A percentile compares a stretch with the other conserved stretches of the same genome.
These are phyloP conservation scores for Myotis vivesi DNA, from an alignment of 2,797 vertebrate genomes.

Conservation along the genomic window DNA sequence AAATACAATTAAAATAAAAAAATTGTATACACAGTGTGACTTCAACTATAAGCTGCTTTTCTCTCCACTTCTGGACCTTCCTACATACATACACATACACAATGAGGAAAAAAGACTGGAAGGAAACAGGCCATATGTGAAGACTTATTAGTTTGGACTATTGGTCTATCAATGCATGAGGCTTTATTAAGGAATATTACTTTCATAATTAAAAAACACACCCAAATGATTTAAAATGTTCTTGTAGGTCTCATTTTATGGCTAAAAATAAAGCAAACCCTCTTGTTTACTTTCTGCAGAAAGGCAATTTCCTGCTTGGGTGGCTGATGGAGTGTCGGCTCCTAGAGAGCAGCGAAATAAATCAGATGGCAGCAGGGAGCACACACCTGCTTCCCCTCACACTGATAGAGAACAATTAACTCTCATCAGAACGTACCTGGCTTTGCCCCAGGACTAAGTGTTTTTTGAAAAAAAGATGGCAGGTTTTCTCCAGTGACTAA, in stretches of 20 bases:
- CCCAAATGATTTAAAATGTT: background rate
- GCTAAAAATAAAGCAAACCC: slow-evolving; percentile 41
- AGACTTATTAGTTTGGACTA: background rate
- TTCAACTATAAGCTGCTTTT: background rate
- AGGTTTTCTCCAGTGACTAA: slow-evolving; percentile 29
- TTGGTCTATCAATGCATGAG: background rate
- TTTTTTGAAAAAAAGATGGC: slow-evolving; percentile 57
- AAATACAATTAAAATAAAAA: background rate
- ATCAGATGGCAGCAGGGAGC: background rate
- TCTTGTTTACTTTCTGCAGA: slow-evolving; percentile 31
- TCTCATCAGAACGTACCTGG: slow-evolving; percentile 49
- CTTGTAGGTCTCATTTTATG: slow-evolving; percentile 44
- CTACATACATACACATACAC: background rate
- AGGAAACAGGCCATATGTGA: background rate
- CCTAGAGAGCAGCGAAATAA: slow-evolving; percentile 34
- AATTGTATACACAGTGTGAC: background rate
- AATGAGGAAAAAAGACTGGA: background rate
- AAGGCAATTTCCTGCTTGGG: slow-evolving; percentile 49
- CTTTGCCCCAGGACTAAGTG: slow-evolving; percentile 49
- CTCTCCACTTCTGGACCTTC: background rate
- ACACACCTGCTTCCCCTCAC: slow-evolving; percentile 50
- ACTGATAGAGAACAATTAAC: slow-evolving; percentile 43
- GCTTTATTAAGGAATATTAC: background rate
- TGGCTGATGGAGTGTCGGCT: background rate
- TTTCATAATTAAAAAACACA: background rate